phyloP scores from a whole-genome alignment of 2,888 invertebrate species.

The Cryptus armator region DNA sequence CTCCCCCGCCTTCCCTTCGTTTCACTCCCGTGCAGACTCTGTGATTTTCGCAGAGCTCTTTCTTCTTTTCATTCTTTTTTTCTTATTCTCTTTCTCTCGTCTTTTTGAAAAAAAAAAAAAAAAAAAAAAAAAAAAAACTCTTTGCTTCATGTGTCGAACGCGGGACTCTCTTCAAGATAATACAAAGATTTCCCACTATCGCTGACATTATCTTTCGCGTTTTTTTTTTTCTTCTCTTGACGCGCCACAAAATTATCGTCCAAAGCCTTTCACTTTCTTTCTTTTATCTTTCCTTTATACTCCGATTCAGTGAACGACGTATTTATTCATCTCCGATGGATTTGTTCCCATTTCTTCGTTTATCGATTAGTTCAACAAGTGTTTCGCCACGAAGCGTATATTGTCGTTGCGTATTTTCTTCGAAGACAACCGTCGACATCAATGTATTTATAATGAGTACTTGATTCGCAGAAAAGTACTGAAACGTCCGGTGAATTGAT shows the following conservation, averaged over 20 bases:
- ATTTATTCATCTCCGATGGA: neutral
- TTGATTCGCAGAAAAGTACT: neutral
- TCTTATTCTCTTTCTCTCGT: slow-evolving; percentile 40
- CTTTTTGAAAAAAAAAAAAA: slow-evolving; percentile 30
- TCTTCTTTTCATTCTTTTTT: slow-evolving; percentile 37
- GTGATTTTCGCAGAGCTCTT: slow-evolving; percentile 56
- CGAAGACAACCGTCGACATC: neutral
- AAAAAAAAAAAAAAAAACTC: slow-evolving; percentile 5
- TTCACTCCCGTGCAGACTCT: slow-evolving; percentile 38
- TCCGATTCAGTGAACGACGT: slow-evolving; percentile 21
- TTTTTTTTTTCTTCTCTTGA: slow-evolving; percentile 4
- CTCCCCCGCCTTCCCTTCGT: slow-evolving; percentile 7
- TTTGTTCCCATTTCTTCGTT: slow-evolving; percentile 31
- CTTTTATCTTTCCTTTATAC: slow-evolving; percentile 26
- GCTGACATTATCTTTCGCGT: slow-evolving; percentile 32
- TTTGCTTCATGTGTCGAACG: slow-evolving; percentile 5
- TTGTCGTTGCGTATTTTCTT: neutral
- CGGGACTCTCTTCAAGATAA: slow-evolving; percentile 11
- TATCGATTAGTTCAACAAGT: slow-evolving; percentile 45
- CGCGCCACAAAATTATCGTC: slow-evolving; percentile 20
- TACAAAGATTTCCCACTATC: slow-evolving; percentile 50
- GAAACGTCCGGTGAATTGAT: slow-evolving; percentile 37
- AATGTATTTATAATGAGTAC: neutral
- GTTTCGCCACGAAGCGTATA: slow-evolving; percentile 14
- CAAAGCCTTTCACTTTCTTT: slow-evolving; percentile 28